Conservation (phyloP, 2,113 vertebrate species). For the Pycnonotus jocosus region DNA sequence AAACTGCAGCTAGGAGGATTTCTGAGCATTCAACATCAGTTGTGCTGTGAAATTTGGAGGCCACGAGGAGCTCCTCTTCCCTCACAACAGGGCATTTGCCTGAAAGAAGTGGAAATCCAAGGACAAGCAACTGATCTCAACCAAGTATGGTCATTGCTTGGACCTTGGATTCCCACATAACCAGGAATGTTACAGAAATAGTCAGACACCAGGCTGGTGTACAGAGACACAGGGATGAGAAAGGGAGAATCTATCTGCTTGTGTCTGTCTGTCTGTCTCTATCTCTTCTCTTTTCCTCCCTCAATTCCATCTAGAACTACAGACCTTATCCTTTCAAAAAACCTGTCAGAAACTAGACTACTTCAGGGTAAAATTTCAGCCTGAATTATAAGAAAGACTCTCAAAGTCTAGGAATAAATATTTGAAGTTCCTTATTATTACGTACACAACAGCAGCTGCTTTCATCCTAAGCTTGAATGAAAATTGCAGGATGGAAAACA, state of each 20-base stretch:
- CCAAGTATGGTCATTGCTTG: neutral
- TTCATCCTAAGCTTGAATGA: neutral
- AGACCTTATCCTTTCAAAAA: neutral
- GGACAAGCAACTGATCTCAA: neutral
- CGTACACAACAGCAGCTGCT: neutral
- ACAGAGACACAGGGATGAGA: neutral
- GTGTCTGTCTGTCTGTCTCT: neutral
- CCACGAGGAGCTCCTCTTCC: neutral
- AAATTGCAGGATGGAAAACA: neutral
- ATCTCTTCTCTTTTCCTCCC: neutral
- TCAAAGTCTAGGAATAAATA: neutral
- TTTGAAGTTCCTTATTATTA: neutral
- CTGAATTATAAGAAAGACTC: neutral
- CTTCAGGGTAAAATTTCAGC: neutral
- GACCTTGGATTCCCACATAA: neutral
- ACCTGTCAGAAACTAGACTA: neutral
- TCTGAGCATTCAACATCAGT: neutral
- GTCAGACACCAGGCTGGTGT: neutral
- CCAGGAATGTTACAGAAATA: neutral
- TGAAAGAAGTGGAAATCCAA: neutral
- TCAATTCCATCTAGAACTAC: neutral
- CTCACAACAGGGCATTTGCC: neutral
- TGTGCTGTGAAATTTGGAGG: neutral
- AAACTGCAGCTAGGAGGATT: neutral
- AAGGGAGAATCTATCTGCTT: neutral